Base-by-base conservation (phyloP, 2,888 invertebrate species). In the Tachystola acroxantha region DNA sequence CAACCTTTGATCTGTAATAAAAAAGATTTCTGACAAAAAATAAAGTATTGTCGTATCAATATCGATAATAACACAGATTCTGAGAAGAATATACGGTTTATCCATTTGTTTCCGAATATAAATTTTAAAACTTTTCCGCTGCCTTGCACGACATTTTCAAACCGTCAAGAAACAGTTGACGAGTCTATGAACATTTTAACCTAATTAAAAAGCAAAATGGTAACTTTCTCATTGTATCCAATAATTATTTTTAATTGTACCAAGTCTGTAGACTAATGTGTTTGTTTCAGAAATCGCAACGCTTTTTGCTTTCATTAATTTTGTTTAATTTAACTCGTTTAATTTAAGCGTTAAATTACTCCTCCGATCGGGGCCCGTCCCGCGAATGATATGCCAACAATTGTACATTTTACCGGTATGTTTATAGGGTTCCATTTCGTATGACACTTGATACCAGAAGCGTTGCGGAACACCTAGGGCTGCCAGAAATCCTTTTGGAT, bases 291-390 rank as follows among this genome's bases (percentile, higher is more conserved):
- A 68, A 74, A 69, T 67, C 57, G 55, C 52, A 48, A 53, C 61
- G 61, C 63, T 65, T 73, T 72, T 74, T 67, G 62, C 62, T 64
- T 67, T 64, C 64, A 66, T 72, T 70, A 68, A 75, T 71, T 73
- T 67, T 72, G 67, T 72, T 62, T 70, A 70, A 71, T 74, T 74
- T 67, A 66, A 72, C 71, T 72, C 66, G 62, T 74, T 74, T 71
- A 70, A 72, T 70, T 71, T 67, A 55, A 57, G 62, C 64, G 57
- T 64, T 67, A 64, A 69, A 75, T 70, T 64, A 67, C 66, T 66
- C 63, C 56, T 62, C 51, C 53, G 63, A 74, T 69, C 60, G 64
- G 59, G 50, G 46, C 49, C 37, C 34, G 32, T 31, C 24, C 32
- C 25, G 32, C 26, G 36, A 32, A 35, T 43, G 48, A 48, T 36